Evolutionary conservation across 2,797 vertebrate species (phyloP), one percentile per base, ranked within the genome.

Genomic region (Sebastes elongatus): DNA sequence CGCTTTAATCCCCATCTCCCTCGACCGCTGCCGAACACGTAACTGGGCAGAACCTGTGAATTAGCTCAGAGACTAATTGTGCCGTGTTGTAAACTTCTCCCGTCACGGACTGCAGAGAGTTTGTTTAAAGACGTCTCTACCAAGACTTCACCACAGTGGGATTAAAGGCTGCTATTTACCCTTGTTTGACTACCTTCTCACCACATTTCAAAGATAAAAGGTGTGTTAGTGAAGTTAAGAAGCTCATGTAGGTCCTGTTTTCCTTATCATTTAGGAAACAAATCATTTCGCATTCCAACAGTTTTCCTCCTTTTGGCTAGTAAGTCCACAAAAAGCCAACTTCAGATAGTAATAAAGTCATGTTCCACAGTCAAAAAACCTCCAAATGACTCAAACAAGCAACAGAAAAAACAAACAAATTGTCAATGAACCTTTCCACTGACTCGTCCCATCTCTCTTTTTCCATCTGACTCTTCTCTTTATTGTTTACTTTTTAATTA

Each of bases 401-500:
- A 61, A 35, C 27, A 33, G 7, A 66, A 63, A 56, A 28, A 38
- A 77, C 49, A 59, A 61, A 22, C 4, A 53, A 82, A 81, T 52
- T 53, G 64, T 71, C 52, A 71, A 42, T 61, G 69, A 76, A 81
- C 64, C 71, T 79, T 61, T 46, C 74, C 61, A 56, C 66, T 1
- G 6, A 81, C 73, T 88, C 71, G 53, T 67, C 75, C 75, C 83
- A 80, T 87, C 81, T 85, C 71, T 88, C 69, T 74, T 67, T 84
- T 83, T 82, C 80, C 88, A 70, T 93, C 88, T 82, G 76, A 89
- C 81, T 91, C 81, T 83, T 86, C 79, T 83, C 88, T 91, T 94
- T 93, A 93, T 93, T 95, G 91, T 94, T 95, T 93, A 91, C 91
- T 94, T 94, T 96, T 96, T 95, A 95, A 95, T 95, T 95, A 94